phyloP scores from a whole-genome alignment of 2,113 vertebrate genomes.

The Merops nubicus region DNA sequence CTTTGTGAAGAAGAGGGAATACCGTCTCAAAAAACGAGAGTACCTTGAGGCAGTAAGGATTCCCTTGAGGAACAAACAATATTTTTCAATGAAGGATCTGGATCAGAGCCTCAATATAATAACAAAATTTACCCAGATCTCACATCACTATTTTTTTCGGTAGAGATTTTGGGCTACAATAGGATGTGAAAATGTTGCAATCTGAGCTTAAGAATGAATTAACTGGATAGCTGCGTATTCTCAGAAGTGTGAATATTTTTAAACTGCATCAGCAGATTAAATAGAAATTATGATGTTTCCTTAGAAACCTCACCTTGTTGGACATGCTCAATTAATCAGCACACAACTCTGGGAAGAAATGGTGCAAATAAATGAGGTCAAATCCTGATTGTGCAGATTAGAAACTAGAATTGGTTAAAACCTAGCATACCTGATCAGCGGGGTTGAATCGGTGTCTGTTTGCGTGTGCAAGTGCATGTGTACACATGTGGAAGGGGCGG shows the following conservation, averaged over 20 bases:
- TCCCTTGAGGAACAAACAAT: accelerated
- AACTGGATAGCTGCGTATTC: not conserved
- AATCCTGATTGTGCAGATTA: not conserved
- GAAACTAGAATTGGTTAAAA: not conserved
- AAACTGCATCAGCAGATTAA: not conserved
- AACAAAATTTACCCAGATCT: not conserved
- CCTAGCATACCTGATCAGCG: not conserved
- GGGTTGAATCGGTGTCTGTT: not conserved
- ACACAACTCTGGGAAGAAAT: not conserved
- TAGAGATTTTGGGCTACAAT: not conserved
- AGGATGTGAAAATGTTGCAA: not conserved
- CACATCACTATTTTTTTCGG: not conserved
- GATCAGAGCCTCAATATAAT: not conserved
- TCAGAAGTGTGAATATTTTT: not conserved
- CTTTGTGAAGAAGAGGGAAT: not conserved
- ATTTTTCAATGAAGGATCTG: not conserved
- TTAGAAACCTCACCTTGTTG: slow-evolving; percentile 34
- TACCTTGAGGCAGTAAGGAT: not conserved
- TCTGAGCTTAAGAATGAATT: not conserved
- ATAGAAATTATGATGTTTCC: not conserved
- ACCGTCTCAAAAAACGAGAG: not conserved
- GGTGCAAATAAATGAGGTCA: not conserved
- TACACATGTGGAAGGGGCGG: accelerated
- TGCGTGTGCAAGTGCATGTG: not conserved
- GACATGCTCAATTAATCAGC: not conserved